Base-by-base conservation (phyloP, 2,888 invertebrate genomes). In the Heliconius hortense region DNA sequence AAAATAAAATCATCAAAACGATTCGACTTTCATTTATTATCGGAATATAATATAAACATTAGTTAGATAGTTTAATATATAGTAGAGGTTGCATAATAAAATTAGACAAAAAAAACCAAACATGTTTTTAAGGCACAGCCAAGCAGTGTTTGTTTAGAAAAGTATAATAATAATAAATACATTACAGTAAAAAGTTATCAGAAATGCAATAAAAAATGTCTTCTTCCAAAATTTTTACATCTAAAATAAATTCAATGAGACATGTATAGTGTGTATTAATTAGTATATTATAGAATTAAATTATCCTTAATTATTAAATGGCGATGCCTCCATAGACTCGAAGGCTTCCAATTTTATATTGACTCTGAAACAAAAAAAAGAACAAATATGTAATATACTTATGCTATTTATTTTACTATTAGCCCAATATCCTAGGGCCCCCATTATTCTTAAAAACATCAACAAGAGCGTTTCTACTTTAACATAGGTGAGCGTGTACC, bases 321-420 rank as follows among this genome's bases (percentile, higher is more conserved):
- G 95, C 78, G 95, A 95, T 70, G 95, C 95, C 87, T 96, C 96
- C 86, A 96, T 91, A 0, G 95, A 95, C 78, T 95, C 94, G 84
- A 93, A 96, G 0, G 94, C 92, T 56, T 94, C 94, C 80, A 96
- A 84, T 64, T 95, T 89, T 43, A 95, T 91, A 70, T 92, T 91
- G 82, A 95, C 91, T 81, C 96, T 96, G 93, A 77, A 95, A 95
- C 78, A 82, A 82, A 83, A 80, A 83, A 80, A 80, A 77, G 78
- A 18, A 18, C 4, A 35, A 28, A 39, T 68, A 26, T 43, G n/a
- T 48, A n/a, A 15, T 18, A 26, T 10, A 18, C 24, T 13, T 39
- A 0, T 43, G 15, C 15, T 43, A 43, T 15, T 43, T 15, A 43
- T 43, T 43, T 39, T 39, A 39, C 39, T 13, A 31, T 31, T 31